phyloP scores from a whole-genome alignment of 1,140 invertebrate species.

The Saccostrea glomerata region DNA sequence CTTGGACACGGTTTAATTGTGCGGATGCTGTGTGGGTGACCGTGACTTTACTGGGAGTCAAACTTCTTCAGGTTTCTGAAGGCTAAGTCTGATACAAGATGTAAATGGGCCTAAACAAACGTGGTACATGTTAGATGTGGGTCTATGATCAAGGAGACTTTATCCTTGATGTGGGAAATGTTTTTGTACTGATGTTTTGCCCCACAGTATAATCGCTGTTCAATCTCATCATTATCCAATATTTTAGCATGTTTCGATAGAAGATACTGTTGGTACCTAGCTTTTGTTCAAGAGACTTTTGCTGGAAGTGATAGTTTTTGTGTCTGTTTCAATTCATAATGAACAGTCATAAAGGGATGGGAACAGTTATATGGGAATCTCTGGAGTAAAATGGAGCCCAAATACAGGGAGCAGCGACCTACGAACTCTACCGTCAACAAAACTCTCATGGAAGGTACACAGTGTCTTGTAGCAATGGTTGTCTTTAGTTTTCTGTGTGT shows the following conservation, averaged over 20 bases:
- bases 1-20: neutral
- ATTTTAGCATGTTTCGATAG: slow-evolving; percentile 1
- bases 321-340: neutral
- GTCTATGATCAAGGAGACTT: slow-evolving; percentile 10
- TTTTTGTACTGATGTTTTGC: slow-evolving; percentile 8
- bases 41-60: neutral
- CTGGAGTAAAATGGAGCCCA: neutral
- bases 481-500: neutral
- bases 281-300: slow-evolving; percentile 6
- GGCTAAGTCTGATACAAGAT: slow-evolving; percentile 1
- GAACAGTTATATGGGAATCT: neutral
- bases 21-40: neutral
- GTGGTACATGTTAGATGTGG: slow-evolving; percentile 19
- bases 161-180: slow-evolving; percentile 33
- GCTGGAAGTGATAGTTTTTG: slow-evolving; percentile 26
- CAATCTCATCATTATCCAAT: slow-evolving; percentile 31
- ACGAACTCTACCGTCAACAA: neutral
- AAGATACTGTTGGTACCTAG: neutral
- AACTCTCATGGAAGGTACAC: neutral
- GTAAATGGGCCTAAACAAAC: neutral
- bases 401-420: neutral
- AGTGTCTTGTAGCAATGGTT: neutral
- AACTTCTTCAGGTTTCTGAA: neutral
- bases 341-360: neutral
- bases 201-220: slow-evolving; percentile 23